Conservation (phyloP, 2,113 vertebrate genomes). For the Bucco capensis region DNA sequence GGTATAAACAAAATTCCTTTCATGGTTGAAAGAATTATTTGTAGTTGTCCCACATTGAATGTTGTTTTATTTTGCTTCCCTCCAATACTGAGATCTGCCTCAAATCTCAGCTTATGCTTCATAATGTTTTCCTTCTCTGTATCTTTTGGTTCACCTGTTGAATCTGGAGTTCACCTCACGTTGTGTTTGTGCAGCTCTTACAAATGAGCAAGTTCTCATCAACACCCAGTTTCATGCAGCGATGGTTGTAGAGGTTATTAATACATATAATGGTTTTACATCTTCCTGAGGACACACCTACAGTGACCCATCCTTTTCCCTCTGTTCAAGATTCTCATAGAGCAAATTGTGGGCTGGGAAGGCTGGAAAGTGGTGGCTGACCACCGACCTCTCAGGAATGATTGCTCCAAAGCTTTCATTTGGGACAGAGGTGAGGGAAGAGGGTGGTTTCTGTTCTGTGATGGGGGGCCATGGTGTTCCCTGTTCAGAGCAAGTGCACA, state of each 20-base stretch:
- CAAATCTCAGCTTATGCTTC: neutral
- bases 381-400: neutral
- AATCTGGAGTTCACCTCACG: neutral
- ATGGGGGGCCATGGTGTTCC: neutral
- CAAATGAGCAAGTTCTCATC: neutral
- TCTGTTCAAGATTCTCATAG: neutral
- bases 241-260: neutral
- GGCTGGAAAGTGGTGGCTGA: neutral
- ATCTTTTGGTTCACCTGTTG: neutral
- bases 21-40: neutral
- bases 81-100: neutral
- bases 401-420: neutral
- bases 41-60: neutral
- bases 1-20: neutral
- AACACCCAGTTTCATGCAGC: neutral
- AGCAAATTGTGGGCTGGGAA: neutral
- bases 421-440: neutral
- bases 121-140: neutral
- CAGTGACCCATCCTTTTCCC: neutral
- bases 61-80: neutral
- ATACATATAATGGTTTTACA: neutral
- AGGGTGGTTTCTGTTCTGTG: neutral
- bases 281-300: neutral
- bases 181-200: neutral
- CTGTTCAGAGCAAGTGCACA: accelerated